phyloP scores from a whole-genome alignment of 2,888 invertebrate species.

The Taphrorychus bicolor region DNA sequence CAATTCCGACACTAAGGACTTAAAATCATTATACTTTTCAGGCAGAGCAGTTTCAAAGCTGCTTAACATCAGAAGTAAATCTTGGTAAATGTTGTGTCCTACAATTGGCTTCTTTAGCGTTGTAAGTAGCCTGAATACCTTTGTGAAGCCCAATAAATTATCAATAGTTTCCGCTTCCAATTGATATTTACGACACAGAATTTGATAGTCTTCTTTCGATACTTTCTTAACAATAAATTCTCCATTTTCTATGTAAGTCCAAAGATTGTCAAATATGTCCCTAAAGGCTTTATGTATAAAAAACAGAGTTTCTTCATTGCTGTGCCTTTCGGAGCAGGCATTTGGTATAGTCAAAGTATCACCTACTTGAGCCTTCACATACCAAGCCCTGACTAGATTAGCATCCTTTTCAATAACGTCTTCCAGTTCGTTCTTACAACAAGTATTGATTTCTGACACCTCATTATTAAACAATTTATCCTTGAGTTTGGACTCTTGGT shows the following conservation, averaged over 20 bases:
- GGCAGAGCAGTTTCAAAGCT: slow-evolving; percentile 77
- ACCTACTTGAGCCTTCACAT: slow-evolving; percentile 46
- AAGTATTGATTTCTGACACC: slow-evolving; percentile 58
- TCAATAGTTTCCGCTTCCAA: slow-evolving; percentile 64
- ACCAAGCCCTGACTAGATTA: slow-evolving; percentile 56
- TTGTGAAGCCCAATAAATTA: slow-evolving; percentile 70
- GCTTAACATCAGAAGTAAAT: slow-evolving; percentile 73
- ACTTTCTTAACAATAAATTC: slow-evolving; percentile 58
- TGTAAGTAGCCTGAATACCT: slow-evolving; percentile 68
- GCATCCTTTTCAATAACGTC: slow-evolving; percentile 53
- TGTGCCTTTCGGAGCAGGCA: slow-evolving; percentile 50
- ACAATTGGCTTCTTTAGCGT: slow-evolving; percentile 72
- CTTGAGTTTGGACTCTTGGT: slow-evolving; percentile 59
- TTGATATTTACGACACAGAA: slow-evolving; percentile 52
- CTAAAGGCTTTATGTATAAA: slow-evolving; percentile 68
- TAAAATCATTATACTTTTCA: slow-evolving; percentile 69
- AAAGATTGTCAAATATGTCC: slow-evolving; percentile 44
- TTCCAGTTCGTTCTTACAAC: slow-evolving; percentile 40
- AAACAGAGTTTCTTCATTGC: slow-evolving; percentile 64
- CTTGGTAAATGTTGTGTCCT: slow-evolving; percentile 78
- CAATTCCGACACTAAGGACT: slow-evolving; percentile 65
- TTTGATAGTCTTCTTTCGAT: slow-evolving; percentile 49
- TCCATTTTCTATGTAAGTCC: slow-evolving; percentile 52
- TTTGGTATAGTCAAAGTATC: slow-evolving; percentile 50
- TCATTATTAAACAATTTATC: slow-evolving; percentile 46